phyloP scores from a whole-genome alignment of 2,113 vertebrate genomes.

The Callorhinus ursinus region DNA sequence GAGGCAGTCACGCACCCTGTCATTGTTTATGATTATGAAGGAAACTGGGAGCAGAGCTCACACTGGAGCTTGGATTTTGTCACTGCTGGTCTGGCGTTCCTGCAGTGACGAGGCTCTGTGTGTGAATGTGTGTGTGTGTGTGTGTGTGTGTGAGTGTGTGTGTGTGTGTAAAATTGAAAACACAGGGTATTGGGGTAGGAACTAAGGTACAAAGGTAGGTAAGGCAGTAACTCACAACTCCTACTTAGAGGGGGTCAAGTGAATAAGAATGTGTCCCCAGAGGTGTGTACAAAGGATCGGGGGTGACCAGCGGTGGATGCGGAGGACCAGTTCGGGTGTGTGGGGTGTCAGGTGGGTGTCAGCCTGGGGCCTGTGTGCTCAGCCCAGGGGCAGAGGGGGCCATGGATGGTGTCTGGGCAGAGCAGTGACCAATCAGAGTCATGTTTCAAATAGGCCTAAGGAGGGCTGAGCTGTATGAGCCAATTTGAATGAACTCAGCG shows the following conservation, averaged over 20 bases:
- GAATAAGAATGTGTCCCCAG: neutral
- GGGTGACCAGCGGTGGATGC: accelerated
- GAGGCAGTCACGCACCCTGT: neutral
- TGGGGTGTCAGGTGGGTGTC: neutral
- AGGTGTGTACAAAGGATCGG: neutral
- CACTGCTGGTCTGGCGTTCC: neutral
- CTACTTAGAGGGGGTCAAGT: neutral
- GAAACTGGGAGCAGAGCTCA: neutral
- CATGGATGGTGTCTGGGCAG: accelerated
- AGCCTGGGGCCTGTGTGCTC: accelerated
- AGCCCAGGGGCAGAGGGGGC: neutral
- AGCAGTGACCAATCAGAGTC: neutral
- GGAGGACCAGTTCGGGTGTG: accelerated
- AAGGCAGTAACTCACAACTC: neutral
- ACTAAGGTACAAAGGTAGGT: neutral
- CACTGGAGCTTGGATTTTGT: neutral
- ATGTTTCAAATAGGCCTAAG: neutral
- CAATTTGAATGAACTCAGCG: neutral
- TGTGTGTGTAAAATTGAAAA: neutral
- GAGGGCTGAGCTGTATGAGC: neutral
- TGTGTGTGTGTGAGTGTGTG: neutral
- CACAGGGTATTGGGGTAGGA: neutral
- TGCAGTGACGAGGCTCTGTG: neutral
- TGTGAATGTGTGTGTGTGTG: neutral
- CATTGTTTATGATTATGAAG: neutral